A percentile compares a stretch with the other conserved stretches of the same genome.
Evolutionary conservation across 2,888 invertebrate species (phyloP).

Genomic region (Cephus pulcher): DNA sequence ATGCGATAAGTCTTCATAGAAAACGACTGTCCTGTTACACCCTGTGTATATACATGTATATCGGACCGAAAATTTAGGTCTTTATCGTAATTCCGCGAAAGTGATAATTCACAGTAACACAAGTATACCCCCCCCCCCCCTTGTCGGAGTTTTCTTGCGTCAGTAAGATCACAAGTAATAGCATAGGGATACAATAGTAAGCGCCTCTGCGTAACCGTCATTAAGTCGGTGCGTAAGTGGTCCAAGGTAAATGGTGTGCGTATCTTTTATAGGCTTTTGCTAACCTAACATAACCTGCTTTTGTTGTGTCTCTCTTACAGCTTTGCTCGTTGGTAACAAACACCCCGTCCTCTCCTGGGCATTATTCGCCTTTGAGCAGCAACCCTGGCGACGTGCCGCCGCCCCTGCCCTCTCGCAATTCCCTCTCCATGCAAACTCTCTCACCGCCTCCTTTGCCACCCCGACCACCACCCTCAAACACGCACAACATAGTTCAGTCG

Average conservation of each 20-base stretch:
- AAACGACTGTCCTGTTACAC: background rate
- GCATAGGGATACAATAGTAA: background rate
- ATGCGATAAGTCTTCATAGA: background rate
- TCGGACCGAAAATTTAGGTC: background rate
- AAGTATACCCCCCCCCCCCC: background rate
- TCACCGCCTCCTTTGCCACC: slow-evolving; percentile 74
- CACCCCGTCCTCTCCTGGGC: slow-evolving; percentile 60
- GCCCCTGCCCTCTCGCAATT: slow-evolving; percentile 65
- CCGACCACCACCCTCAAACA: slow-evolving; percentile 66
- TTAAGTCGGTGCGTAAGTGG: background rate
- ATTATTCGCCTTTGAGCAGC: slow-evolving; percentile 56
- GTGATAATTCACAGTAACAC: background rate
- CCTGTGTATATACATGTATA: background rate
- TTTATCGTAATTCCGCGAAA: background rate
- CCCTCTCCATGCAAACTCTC: slow-evolving; percentile 63
- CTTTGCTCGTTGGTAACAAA: slow-evolving; percentile 67
- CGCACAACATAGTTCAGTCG: slow-evolving; percentile 61
- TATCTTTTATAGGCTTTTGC: slow-evolving; percentile 39
- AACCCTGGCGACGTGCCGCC: slow-evolving; percentile 62
- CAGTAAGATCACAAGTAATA: background rate
- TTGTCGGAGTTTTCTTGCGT: background rate
- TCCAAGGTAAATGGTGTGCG: slow-evolving; percentile 1
- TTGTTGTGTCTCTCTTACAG: slow-evolving; percentile 65
- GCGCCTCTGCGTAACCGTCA: background rate
- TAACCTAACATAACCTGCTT: slow-evolving; percentile 56